phyloP scores from a whole-genome alignment of 2,888 invertebrate species.

The Helleia helle region DNA sequence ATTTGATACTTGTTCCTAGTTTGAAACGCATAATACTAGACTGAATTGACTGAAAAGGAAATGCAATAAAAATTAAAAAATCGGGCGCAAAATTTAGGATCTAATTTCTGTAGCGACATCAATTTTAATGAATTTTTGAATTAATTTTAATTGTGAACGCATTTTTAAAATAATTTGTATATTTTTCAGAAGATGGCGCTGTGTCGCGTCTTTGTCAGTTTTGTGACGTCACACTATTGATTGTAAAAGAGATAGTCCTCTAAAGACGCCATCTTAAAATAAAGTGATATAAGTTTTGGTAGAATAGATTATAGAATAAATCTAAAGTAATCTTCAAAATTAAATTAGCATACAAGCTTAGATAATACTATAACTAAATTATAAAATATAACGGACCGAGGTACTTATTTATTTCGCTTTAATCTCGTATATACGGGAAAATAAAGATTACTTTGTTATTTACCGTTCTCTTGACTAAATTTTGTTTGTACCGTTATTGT shows the following conservation, averaged over 20 bases:
- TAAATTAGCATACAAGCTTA: slow-evolving; percentile 55
- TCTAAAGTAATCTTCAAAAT: slow-evolving; percentile 64
- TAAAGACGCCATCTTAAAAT: slow-evolving; percentile 73
- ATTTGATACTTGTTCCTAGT: too few relatives aligned
- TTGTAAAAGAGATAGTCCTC: slow-evolving; percentile 67
- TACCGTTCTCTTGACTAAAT: slow-evolving; percentile 52
- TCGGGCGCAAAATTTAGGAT: too few relatives aligned
- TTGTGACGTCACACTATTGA: slow-evolving; percentile 72
- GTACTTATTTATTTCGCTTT: slow-evolving; percentile 74
- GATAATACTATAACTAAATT: slow-evolving; percentile 53
- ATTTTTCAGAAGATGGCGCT: slow-evolving; percentile 43
- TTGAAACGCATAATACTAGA: too few relatives aligned
- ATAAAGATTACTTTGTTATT: slow-evolving; percentile 57
- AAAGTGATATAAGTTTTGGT: slow-evolving; percentile 77
- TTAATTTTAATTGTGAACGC: background rate
- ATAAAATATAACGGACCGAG: slow-evolving; percentile 88
- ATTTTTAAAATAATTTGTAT: slow-evolving; percentile 12
- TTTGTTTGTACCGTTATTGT: slow-evolving; percentile 54
- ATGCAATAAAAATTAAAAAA: too few relatives aligned
- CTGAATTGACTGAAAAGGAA: too few relatives aligned
- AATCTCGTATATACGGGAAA: slow-evolving; percentile 34
- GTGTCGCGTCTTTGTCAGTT: slow-evolving; percentile 67
- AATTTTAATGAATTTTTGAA: too few relatives aligned
- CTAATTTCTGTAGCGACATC: too few relatives aligned
- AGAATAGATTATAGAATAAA: slow-evolving; percentile 69